Conservation (phyloP, 2,888 invertebrate species). For the Tryphoninae sp. region DNA sequence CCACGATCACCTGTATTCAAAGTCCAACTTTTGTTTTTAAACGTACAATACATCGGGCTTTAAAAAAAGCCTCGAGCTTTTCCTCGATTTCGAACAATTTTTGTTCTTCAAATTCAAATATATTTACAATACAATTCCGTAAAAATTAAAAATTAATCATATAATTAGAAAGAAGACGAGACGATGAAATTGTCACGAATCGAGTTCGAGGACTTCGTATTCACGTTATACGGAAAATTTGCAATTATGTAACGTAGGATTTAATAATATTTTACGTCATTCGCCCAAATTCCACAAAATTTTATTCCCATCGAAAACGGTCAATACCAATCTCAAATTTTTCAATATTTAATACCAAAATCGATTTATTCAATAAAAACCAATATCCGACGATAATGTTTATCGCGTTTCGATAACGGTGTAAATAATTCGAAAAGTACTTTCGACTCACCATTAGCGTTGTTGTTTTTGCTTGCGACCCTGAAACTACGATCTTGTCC, state of each 20-base stretch:
- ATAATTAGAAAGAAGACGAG: too few relatives aligned
- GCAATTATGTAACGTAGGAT: too few relatives aligned
- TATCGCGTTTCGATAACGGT: neutral
- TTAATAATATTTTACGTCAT: too few relatives aligned
- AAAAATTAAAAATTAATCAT: too few relatives aligned
- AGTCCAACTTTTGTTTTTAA: constrained; percentile 11
- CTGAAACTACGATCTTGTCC: constrained; percentile 11
- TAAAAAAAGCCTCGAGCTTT: neutral
- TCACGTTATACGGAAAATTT: too few relatives aligned
- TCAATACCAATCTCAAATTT: too few relatives aligned
- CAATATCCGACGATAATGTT: neutral
- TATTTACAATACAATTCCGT: neutral
- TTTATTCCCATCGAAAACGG: too few relatives aligned
- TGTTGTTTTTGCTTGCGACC: neutral
- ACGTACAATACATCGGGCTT: neutral
- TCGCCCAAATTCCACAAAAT: too few relatives aligned
- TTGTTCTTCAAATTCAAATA: neutral
- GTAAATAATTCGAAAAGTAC: constrained; percentile 16
- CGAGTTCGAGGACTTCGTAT: too few relatives aligned
- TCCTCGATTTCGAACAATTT: neutral
- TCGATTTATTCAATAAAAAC: neutral
- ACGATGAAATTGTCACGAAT: too few relatives aligned
- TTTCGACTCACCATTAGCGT: neutral
- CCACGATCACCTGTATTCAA: constrained; percentile 46
- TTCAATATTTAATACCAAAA: neutral